phyloP scores from a whole-genome alignment of 2,888 invertebrate species.

The Drosophila greeni region DNA sequence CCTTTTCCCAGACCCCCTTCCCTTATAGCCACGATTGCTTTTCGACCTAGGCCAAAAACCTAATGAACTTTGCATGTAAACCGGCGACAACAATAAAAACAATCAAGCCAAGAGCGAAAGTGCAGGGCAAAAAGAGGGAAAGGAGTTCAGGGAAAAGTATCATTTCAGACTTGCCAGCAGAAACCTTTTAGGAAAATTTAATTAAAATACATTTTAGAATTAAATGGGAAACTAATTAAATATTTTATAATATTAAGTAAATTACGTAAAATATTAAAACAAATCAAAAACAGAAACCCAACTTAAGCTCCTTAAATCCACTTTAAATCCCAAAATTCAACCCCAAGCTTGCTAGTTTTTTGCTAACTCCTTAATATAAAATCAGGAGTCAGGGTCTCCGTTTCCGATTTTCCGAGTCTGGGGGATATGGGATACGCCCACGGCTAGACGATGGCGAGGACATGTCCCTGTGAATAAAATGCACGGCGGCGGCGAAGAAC shows the following conservation, averaged over 20 bases:
- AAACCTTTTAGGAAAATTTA: constrained; percentile 6
- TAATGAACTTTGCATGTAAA: constrained; percentile 71
- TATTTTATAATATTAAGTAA: too few relatives aligned
- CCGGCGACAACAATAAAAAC: constrained; percentile 46
- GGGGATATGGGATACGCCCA: constrained; percentile 40
- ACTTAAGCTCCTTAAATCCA: background rate
- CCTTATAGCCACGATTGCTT: constrained; percentile 49
- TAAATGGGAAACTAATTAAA: background rate
- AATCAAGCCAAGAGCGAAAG: constrained; percentile 27
- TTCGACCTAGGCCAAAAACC: constrained; percentile 64
- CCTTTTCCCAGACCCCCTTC: constrained; percentile 12
- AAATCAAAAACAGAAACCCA: background rate
- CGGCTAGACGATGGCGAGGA: constrained; percentile 47
- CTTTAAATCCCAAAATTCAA: background rate
- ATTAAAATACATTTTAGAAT: background rate
- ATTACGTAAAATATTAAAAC: too few relatives aligned
- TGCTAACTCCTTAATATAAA: constrained; percentile 10
- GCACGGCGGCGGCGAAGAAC: constrained; percentile 7
- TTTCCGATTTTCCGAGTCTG: constrained; percentile 9
- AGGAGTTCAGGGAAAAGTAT: background rate
- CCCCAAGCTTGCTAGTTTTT: constrained; percentile 14
- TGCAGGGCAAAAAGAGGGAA: constrained; percentile 14
- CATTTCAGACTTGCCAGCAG: background rate
- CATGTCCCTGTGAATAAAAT: constrained; percentile 28
- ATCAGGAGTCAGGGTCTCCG: constrained; percentile 15